These are phyloP conservation scores for Carcinoscorpius rotundicauda DNA, from an alignment of 1,140 invertebrate species.

Conservation along the genomic window DNA sequence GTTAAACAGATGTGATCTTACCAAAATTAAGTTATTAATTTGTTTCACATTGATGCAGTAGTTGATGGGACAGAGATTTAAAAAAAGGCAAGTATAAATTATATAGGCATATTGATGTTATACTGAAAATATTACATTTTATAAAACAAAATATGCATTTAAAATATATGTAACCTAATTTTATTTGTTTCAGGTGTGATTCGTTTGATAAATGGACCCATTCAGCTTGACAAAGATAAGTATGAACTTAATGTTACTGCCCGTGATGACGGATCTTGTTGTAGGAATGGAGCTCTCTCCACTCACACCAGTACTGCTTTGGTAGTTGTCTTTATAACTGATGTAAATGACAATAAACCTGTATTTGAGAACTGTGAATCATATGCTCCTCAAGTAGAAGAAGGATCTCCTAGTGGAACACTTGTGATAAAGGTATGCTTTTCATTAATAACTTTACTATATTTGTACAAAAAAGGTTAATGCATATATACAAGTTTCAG, in stretches of 20 bases:
- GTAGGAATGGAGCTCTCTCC: constrained; percentile 64
- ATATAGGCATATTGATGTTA: too few species aligned
- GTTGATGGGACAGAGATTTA: too few species aligned
- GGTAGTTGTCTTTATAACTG: constrained; percentile 87
- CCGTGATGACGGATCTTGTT: constrained; percentile 83
- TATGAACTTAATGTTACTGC: constrained; percentile 89
- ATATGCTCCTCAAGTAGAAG: constrained; percentile 75
- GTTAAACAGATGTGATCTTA: background rate
- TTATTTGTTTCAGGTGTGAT: constrained; percentile 57
- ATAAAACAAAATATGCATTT: too few species aligned
- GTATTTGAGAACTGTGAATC: constrained; percentile 82
- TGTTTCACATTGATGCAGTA: too few species aligned
- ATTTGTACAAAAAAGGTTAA: too few species aligned
- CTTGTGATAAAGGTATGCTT: constrained; percentile 56
- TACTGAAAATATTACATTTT: too few species aligned
- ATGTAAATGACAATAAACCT: constrained; percentile 89
- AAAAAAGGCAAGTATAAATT: too few species aligned
- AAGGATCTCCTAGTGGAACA: constrained; percentile 81
- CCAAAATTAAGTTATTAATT: too few species aligned
- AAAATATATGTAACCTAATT: too few species aligned
- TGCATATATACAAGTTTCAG: too few species aligned
- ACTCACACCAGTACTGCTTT: constrained; percentile 87
- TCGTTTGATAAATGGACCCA: constrained; percentile 66
- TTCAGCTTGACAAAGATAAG: constrained; percentile 60
- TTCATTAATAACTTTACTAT: background rate